Percentiles rank a stretch among this genome's conserved stretches.
Conservation (phyloP, 2,797 vertebrate species). For the Lycodopsis pacificus region DNA sequence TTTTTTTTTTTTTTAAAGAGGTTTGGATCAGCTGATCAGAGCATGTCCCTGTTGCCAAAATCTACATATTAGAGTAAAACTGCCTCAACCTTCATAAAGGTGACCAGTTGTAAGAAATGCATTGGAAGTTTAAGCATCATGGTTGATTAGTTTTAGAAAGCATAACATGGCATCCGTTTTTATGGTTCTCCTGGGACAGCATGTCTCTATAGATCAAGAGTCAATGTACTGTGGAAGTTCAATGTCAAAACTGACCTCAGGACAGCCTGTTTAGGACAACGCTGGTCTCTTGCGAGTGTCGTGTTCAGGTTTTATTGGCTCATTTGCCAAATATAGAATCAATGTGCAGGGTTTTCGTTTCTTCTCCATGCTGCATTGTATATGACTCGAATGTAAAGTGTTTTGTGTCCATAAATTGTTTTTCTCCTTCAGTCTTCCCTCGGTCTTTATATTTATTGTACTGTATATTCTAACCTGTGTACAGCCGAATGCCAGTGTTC, state of each 20-base stretch:
- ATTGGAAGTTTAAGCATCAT: constrained; percentile 29
- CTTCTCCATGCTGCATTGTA: constrained; percentile 70
- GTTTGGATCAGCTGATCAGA: constrained; percentile 51
- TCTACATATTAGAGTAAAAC: constrained; percentile 36
- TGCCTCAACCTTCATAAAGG: constrained; percentile 42
- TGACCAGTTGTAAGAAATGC: constrained; percentile 33
- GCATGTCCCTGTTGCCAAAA: constrained; percentile 65
- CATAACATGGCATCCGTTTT: constrained; percentile 18
- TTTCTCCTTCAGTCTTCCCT: constrained; percentile 83
- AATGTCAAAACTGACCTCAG: constrained; percentile 74
- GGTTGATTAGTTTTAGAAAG: constrained; percentile 41
- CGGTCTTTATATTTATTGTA: constrained; percentile 87
- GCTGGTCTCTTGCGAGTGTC: constrained; percentile 29
- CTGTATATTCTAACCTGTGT: constrained; percentile 71
- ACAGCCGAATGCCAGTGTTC: constrained; percentile 62
- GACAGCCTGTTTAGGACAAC: constrained; percentile 56
- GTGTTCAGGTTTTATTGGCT: constrained; percentile 67
- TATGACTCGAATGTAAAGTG: constrained; percentile 81
- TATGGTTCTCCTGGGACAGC: constrained; percentile 40
- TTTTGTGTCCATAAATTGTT: constrained; percentile 72
- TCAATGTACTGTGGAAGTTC: constrained; percentile 51
- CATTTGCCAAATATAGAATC: constrained; percentile 70
- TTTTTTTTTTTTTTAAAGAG: constrained; percentile 25
- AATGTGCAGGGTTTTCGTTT: constrained; percentile 63
- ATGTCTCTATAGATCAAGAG: constrained; percentile 37